Evolutionary conservation across 2,797 vertebrate genomes (phyloP).

Genomic region (Acridotheres tristis): DNA sequence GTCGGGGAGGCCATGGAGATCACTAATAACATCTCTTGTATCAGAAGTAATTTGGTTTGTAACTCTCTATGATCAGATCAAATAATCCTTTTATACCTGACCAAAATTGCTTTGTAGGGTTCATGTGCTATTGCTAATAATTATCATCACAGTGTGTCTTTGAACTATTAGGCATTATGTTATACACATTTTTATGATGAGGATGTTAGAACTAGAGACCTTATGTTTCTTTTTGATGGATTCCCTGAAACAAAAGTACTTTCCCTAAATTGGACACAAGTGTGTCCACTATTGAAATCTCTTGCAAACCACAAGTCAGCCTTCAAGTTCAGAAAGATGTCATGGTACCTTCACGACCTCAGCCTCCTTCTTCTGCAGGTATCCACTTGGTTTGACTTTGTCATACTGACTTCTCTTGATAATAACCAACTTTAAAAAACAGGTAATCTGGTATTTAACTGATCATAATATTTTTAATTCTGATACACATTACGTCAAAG

Average conservation of each 20-base stretch:
- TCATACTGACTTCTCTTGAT: neutral
- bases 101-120: conserved; percentile 62
- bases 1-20: conserved; percentile 48
- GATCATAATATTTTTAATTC: neutral
- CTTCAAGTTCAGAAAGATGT: neutral
- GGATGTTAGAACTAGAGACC: conserved; percentile 5
- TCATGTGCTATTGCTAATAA: conserved; percentile 63
- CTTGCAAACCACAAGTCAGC: neutral
- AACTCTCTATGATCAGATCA: conserved; percentile 69
- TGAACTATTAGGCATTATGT: conserved; percentile 21
- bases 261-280: neutral
- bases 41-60: conserved; percentile 71
- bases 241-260: conserved; percentile 11
- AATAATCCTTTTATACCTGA: conserved; percentile 72
- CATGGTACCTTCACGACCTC: neutral
- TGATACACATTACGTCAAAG: neutral
- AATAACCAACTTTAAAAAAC: neutral
- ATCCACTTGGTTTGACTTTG: neutral
- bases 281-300: neutral
- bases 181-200: conserved; percentile 26
- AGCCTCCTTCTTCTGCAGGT: neutral
- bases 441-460: neutral
- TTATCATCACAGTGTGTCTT: conserved; percentile 29
- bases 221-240: neutral
- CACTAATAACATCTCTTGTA: conserved; percentile 63